These are phyloP conservation scores for Ctenopoma kingsleyae DNA, from an alignment of 2,797 vertebrate genomes.

Conservation along the genomic window DNA sequence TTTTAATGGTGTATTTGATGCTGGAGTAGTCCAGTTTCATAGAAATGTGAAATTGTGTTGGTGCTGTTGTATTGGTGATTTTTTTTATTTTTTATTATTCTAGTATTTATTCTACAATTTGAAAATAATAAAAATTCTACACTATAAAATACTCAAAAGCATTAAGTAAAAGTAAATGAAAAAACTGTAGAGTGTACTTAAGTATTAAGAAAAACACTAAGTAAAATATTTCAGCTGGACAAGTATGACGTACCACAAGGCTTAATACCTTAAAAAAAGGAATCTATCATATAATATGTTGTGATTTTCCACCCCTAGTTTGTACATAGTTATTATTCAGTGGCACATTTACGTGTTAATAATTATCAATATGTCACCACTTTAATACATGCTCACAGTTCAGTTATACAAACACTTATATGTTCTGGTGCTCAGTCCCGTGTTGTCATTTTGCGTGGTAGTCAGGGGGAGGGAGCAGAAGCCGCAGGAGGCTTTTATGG, in stretches of 20 bases:
- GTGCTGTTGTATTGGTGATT: too few species aligned
- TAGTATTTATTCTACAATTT: too few species aligned
- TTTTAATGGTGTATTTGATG: conserved; percentile 3
- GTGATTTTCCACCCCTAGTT: not conserved
- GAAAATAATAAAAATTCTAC: too few species aligned
- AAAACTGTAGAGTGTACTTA: too few species aligned
- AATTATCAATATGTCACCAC: not conserved
- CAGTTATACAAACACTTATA: not conserved
- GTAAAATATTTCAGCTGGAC: too few species aligned
- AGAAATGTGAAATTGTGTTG: not conserved
- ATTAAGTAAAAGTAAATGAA: too few species aligned
- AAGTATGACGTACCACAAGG: too few species aligned
- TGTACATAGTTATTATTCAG: not conserved
- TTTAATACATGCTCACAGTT: conserved; percentile 4
- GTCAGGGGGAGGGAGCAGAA: conserved; percentile 71
- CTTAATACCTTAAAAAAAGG: too few species aligned
- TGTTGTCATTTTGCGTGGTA: conserved; percentile 58
- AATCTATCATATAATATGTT: too few species aligned
- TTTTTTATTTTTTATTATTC: too few species aligned
- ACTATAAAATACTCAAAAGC: too few species aligned
- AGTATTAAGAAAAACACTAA: too few species aligned
- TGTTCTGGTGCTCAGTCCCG: conserved; percentile 35
- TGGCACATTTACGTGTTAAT: not conserved
- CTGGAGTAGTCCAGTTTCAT: not conserved
- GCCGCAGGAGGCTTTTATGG: conserved; percentile 77